Conservation (phyloP, 2,888 invertebrate species). For the Cacoxenus indagator region DNA sequence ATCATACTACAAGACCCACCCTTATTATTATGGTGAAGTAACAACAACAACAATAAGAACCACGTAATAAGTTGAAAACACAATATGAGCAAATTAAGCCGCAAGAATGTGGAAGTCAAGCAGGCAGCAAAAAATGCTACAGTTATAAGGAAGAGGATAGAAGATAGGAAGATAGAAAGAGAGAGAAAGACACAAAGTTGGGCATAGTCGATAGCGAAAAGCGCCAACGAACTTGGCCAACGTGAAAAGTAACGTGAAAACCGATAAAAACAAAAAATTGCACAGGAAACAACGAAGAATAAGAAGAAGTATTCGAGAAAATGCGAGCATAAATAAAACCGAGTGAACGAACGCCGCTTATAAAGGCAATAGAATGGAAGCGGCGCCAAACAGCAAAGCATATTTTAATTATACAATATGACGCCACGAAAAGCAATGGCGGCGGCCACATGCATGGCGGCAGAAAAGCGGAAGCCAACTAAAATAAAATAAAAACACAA, state of each 20-base stretch:
- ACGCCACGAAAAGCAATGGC: constrained; percentile 50
- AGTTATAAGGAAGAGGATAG: background rate
- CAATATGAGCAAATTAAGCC: constrained; percentile 61
- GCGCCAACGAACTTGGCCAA: background rate
- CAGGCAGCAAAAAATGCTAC: background rate
- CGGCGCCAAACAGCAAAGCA: constrained; percentile 11
- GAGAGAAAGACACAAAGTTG: background rate
- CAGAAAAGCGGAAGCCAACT: constrained; percentile 42
- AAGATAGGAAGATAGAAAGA: constrained; percentile 38
- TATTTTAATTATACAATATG: constrained; percentile 49
- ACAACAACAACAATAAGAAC: constrained; percentile 22
- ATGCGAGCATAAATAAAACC: no score
- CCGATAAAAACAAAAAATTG: background rate
- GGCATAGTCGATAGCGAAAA: background rate
- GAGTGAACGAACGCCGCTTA: no score
- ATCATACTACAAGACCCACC: constrained; percentile 29
- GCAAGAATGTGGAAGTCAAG: constrained; percentile 1
- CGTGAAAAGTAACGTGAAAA: background rate
- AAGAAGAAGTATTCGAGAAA: background rate
- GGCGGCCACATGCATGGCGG: constrained; percentile 30
- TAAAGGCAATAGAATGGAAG: no score
- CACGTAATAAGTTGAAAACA: constrained; percentile 33
- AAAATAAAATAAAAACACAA: constrained; percentile 24
- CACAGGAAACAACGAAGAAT: constrained; percentile 14
- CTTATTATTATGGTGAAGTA: constrained; percentile 15